Base-by-base conservation (phyloP, 2,113 vertebrate genomes). In the Verasper variegatus region DNA sequence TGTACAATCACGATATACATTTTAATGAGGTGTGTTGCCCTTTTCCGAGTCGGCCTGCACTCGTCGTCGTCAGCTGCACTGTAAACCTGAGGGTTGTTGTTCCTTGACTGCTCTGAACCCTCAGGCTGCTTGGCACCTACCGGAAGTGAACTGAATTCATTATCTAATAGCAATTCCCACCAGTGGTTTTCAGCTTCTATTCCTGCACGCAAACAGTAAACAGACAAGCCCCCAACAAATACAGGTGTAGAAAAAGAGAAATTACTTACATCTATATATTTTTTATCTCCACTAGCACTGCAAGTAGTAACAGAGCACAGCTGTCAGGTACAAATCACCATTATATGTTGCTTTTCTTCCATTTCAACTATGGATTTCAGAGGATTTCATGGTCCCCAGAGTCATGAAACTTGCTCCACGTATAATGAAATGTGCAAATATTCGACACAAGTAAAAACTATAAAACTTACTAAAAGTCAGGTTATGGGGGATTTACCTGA, bases 81-180 rank as follows among this genome's bases (percentile, higher is more conserved):
- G 73, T 88, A 83, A 72, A 85, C 85, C 85, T 83, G 87, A 71
- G 82, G 87, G 88, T 86, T 90, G 89, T 85, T 90, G 84, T 86
- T 91, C 86, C 86, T 88, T 89, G 85, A 89, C 88, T 89, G 86
- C 86, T 76, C 75, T 79, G 71, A 87, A 83, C 80, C 91, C 91
- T 82, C 55, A 24, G 90, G 90, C 88, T 84, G 81, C 91, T 91
- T 91, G 78, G 86, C 84, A 88, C 79, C 80, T 83, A 77, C 60
- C 45, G 70, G 86, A 87, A 80, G 88, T 86, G 88, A 91, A 73
- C 80, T 66, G 51, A 84, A 86, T 87, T 91, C 90, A 90, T 91
- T 90, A 92, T 91, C 88, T 88, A 86, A 90, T 75, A 86, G 78
- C 84, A 83, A 84, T 91, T 90, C 90, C 80, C 81, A 76, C 75